Conservation (phyloP, 1,140 invertebrate species). For the Caenorhabditis tropicalis region DNA sequence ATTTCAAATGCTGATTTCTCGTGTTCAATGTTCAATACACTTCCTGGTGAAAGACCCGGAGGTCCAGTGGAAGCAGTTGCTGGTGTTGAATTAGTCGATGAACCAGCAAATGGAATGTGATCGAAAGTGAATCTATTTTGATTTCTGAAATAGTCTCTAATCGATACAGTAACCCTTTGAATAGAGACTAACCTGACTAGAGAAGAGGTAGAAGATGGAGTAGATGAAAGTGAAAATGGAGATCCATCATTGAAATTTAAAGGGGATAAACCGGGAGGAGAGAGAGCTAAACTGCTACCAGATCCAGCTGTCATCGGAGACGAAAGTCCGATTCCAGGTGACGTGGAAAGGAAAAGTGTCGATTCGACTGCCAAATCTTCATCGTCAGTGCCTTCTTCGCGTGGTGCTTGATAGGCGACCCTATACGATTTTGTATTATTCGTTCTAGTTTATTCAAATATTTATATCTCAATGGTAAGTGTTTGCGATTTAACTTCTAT, state of each 20-base stretch:
- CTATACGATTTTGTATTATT: too few species aligned
- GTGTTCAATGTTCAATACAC: background rate
- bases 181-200: background rate
- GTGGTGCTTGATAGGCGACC: constrained; percentile 31
- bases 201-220: constrained; percentile 4
- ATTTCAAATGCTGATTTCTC: constrained; percentile 37
- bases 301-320: constrained; percentile 39
- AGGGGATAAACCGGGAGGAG: constrained; percentile 49
- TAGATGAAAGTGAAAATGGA: constrained; percentile 45
- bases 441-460: background rate
- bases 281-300: constrained; percentile 17
- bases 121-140: constrained; percentile 52
- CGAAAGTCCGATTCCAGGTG: background rate
- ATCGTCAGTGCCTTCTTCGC: constrained; percentile 33
- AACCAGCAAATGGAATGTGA: constrained; percentile 41
- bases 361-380: constrained; percentile 10
- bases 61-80: constrained; percentile 9
- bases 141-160: constrained; percentile 31
- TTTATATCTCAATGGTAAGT: background rate
- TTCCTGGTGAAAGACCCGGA: background rate
- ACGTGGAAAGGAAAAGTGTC: background rate
- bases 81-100: constrained; percentile 29
- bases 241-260: constrained; percentile 47
- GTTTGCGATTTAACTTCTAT: background rate
- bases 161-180: background rate